Base-by-base conservation (phyloP, 2,113 vertebrate species). In the Desmodus rotundus region DNA sequence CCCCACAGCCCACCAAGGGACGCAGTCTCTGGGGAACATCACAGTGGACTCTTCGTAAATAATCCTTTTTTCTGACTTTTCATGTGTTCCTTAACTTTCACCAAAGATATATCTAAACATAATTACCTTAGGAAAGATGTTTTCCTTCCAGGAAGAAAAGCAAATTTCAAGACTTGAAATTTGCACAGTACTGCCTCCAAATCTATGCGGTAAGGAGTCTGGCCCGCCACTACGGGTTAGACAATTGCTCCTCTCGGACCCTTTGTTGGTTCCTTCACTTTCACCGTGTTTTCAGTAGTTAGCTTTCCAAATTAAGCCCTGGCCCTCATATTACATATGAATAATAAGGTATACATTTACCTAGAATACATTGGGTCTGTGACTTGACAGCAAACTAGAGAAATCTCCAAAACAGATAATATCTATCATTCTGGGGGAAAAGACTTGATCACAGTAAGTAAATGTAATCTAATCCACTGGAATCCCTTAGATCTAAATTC, bases 351-450 rank as follows among this genome's bases (percentile, higher is more conserved):
- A 45, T 70, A 38, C 20, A 47, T 47, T 67, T 73, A 41, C n/a
- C 12, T n/a, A 78, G 31, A 90, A 24, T 78, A 65, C 47, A 13
- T 2, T 61, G 63, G 1, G 10, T 54, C 11, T 80, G 24, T 58
- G 36, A 91, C 28, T 68, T 89, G 31, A 56, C 65, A 17, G 9
- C 33, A 10, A 91, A 77, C n/a, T 77, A 81, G 31, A 72, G 19
- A 97, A 92, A 92, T 72, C 52, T 89, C 38, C 24, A 52, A 50
- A 93, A 41, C 1, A 68, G 63, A 43, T 56, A 82, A 96, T 4
- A 52, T 78, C 56, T 67, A 19, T 12, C 54, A 33, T 67, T 54
- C 36, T 13, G 6, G 68, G 72, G 73, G 58, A 87, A 86, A 41
- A 91, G 19, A 47, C n/a, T 63, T 65, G 54, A 68, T 74, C 47